Conservation (phyloP, 2,888 invertebrate genomes). For the Orchesella flavescens region DNA sequence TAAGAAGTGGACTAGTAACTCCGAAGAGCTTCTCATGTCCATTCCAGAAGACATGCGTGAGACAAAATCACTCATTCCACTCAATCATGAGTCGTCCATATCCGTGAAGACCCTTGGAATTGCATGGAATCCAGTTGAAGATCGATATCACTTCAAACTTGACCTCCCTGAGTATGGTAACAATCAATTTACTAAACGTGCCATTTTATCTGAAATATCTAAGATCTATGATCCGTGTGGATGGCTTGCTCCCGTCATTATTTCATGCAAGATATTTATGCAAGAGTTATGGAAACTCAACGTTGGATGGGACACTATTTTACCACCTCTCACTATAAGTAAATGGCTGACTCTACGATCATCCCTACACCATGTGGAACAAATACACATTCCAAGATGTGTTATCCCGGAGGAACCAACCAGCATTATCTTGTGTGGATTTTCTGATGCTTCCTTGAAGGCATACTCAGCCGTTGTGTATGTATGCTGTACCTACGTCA, state of each 20-base stretch:
- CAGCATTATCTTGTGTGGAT: constrained; percentile 69
- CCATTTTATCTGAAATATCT: constrained; percentile 69
- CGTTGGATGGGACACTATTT: constrained; percentile 71
- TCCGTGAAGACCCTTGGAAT: constrained; percentile 19
- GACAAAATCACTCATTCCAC: not conserved
- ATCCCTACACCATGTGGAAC: not conserved
- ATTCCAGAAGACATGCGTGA: not conserved
- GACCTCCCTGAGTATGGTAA: too few species aligned
- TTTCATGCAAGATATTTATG: constrained; percentile 70
- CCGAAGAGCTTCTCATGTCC: not conserved
- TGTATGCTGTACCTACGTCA: constrained; percentile 35
- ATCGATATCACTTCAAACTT: constrained; percentile 21
- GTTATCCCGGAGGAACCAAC: constrained; percentile 40
- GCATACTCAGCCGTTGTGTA: constrained; percentile 71
- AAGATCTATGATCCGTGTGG: constrained; percentile 72
- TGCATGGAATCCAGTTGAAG: constrained; percentile 11
- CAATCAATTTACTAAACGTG: constrained; percentile 69
- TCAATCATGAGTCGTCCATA: too few species aligned
- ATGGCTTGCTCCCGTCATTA: constrained; percentile 66
- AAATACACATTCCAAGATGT: too few species aligned
- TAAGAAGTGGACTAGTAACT: constrained; percentile 26
- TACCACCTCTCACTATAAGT: constrained; percentile 47
- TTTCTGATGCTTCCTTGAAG: constrained; percentile 69
- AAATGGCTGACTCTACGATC: not conserved
- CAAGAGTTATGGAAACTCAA: constrained; percentile 70